Conservation (phyloP, 2,888 invertebrate species). For the Apotomis betuletana region DNA sequence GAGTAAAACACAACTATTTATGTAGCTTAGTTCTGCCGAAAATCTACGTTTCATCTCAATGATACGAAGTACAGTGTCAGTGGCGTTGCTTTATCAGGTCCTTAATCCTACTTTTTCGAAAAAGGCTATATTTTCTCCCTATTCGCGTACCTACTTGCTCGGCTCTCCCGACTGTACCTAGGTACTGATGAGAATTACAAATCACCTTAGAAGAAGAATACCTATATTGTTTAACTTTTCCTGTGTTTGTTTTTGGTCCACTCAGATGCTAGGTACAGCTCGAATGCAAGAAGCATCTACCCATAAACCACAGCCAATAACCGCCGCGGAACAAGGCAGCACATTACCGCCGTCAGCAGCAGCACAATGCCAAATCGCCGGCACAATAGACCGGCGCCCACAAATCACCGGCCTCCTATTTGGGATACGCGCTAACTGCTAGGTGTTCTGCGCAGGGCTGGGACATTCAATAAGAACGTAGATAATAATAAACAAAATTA, state of each 20-base stretch:
- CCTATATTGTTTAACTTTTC: background rate
- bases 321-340: background rate
- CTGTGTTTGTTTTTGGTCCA: background rate
- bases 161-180: too few species aligned
- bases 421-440: background rate
- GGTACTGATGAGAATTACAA: too few species aligned
- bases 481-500: too few species aligned
- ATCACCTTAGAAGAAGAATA: too few species aligned
- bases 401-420: slow-evolving; percentile 15
- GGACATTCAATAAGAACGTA: background rate
- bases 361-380: slow-evolving; percentile 7
- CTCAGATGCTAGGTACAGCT: background rate
- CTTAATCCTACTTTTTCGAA: too few species aligned
- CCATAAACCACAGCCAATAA: slow-evolving; percentile 8
- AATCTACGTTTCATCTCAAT: too few species aligned
- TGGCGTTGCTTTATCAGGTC: too few species aligned
- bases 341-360: slow-evolving; percentile 4
- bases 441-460: background rate
- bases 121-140: too few species aligned
- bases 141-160: too few species aligned
- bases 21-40: too few species aligned
- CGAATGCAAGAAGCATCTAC: background rate
- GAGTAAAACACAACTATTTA: background rate
- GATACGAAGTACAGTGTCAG: too few species aligned
- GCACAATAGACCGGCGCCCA: slow-evolving; percentile 13